phyloP scores from a whole-genome alignment of 2,113 vertebrate species.

The Pedionomus torquatus region DNA sequence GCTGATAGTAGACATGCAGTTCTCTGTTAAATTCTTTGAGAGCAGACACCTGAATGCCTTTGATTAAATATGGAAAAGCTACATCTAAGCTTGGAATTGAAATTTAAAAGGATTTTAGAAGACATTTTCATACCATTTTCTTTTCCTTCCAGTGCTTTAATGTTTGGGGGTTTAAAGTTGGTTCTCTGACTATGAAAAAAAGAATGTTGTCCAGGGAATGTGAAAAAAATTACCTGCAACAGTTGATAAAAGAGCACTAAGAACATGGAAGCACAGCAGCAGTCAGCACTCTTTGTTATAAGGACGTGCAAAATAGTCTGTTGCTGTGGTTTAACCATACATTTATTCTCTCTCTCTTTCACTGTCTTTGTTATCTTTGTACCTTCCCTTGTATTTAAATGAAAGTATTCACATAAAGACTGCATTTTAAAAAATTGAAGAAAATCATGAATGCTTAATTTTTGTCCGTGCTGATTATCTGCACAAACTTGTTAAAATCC shows the following conservation, averaged over 20 bases:
- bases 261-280: background rate
- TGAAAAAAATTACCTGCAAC: background rate
- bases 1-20: background rate
- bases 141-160: background rate
- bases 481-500: background rate
- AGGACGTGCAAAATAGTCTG: background rate
- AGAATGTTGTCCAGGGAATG: background rate
- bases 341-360: background rate
- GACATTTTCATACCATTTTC: background rate
- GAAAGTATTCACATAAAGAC: background rate
- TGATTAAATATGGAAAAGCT: slow-evolving; percentile 62
- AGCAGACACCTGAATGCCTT: slow-evolving; percentile 18
- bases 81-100: background rate
- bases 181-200: background rate
- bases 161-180: background rate
- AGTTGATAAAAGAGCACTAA: background rate
- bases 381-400: background rate
- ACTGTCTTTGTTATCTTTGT: background rate
- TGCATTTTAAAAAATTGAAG: background rate
- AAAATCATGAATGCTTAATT: background rate
- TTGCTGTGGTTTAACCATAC: background rate
- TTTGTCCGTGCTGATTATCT: background rate
- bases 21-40: background rate
- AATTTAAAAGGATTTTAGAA: slow-evolving; percentile 20
- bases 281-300: background rate